Evolutionary conservation across 1,140 invertebrate species (phyloP).

Genomic region (Lucilia cuprina): DNA sequence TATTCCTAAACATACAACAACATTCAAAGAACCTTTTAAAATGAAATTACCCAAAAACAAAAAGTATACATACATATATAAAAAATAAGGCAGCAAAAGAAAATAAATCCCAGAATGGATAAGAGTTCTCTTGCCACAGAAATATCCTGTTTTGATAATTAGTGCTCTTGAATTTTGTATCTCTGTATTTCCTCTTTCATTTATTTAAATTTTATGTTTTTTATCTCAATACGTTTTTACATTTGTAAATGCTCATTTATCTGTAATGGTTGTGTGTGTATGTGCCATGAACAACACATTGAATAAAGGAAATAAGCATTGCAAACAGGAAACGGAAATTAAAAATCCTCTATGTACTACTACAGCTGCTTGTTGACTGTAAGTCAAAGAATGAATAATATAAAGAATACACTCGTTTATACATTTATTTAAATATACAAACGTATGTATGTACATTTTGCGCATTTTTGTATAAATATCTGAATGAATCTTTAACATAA

Average conservation of each 20-base stretch:
- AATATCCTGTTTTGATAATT: slow-evolving; percentile 18
- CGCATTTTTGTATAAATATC: neutral
- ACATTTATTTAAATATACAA: neutral
- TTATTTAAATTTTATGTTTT: slow-evolving; percentile 24
- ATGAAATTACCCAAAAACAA: neutral
- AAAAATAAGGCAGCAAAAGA: neutral
- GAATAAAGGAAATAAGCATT: slow-evolving; percentile 19
- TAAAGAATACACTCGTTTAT: neutral
- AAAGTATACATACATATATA: too few species aligned
- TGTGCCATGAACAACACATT: neutral
- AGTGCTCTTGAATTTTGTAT: neutral
- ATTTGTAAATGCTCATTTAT: neutral
- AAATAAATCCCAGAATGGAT: neutral
- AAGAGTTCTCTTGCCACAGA: neutral
- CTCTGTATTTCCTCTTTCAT: slow-evolving; percentile 1
- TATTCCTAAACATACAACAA: neutral
- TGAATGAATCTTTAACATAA: neutral
- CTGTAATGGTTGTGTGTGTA: neutral
- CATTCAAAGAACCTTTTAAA: neutral
- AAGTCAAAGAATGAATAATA: slow-evolving; percentile 7
- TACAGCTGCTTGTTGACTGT: slow-evolving; percentile 21
- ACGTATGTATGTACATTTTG: neutral
- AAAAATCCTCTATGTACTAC: neutral
- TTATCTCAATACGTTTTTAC: neutral
- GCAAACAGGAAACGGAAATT: slow-evolving; percentile 32